Evolutionary conservation across 35 echinoderm and acorn worm genomes (phyloP).

Genomic region (Antedon bifida): DNA sequence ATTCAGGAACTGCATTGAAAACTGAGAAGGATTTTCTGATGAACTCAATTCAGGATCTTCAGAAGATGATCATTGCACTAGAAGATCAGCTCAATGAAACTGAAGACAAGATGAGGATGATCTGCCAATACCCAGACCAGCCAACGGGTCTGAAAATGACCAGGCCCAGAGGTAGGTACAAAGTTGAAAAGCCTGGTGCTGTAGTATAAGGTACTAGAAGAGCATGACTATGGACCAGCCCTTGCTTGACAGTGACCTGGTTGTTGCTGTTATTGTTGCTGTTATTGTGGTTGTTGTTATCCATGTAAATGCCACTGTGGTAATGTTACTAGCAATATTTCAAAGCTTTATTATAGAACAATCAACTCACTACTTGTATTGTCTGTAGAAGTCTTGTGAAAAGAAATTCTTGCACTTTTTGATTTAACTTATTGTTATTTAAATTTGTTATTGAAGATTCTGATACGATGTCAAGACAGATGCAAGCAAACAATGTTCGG

Average conservation of each 20-base stretch:
- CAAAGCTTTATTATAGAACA: too few relatives aligned
- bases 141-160: slow-evolving; percentile 24
- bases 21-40: slow-evolving; percentile 68
- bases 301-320: too few relatives aligned
- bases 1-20: slow-evolving; percentile 24
- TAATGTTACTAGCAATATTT: too few relatives aligned
- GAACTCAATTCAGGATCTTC: slow-evolving; percentile 57
- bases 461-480: slow-evolving; percentile 49
- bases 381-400: too few relatives aligned
- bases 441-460: slow-evolving; percentile 3
- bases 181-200: neutral
- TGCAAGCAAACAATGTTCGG: slow-evolving; percentile 77
- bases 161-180: neutral
- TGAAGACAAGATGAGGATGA: slow-evolving; percentile 54
- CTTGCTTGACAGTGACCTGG: too few relatives aligned
- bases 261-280: too few relatives aligned
- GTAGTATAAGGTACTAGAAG: too few relatives aligned
- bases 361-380: too few relatives aligned
- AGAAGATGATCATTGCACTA: slow-evolving; percentile 60
- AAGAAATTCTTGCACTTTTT: too few relatives aligned
- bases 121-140: slow-evolving; percentile 69
- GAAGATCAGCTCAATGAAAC: slow-evolving; percentile 58
- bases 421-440: too few relatives aligned
- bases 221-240: too few relatives aligned
- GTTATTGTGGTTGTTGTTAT: too few relatives aligned